Evolutionary conservation across 1,140 invertebrate genomes (phyloP), one percentile per base, ranked within the genome.

Genomic region (Apis laboriosa): DNA sequence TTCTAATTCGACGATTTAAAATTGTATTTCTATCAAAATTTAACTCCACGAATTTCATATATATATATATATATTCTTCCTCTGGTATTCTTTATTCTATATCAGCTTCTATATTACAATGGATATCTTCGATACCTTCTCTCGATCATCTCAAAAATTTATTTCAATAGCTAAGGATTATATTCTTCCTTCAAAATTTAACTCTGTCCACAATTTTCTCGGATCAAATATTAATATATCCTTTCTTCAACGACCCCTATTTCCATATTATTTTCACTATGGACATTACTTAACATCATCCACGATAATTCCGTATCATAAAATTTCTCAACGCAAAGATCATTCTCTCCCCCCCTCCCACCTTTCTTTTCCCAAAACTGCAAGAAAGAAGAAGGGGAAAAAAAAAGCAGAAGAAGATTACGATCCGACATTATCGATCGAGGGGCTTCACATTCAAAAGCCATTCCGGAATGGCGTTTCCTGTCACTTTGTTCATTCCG

Each of bases 401-500:
- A 43, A 12, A 19, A 13, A 49, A 43, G 9, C n/a, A 77, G 49
- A 74, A 58, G 66, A 68, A 61, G 66, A 77, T 82, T 70, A 19
- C 21, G 55, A 53, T 19, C 80, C 64, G 80, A 82, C 70, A 77
- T 82, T 77, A 82, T 82, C 80, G 80, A 82, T 82, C 74, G 55
- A 17, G 28, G 12, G 21, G 21, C 3, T 81, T 77, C 43, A 28
- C 80, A 77, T 77, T 82, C 64, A 61, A 66, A 77, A 53, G 56
- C 28, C 63, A 53, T 49, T 17, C 7, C 60, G 34, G 56, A 68
- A 82, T 68, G 74, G 55, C 80, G 80, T 82, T 82, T 82, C 80
- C 80, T 70, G 80, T 82, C 80, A 82, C 80, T 82, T 82, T 86
- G 78, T 86, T 83, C 85, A 83, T 77, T 43, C 61, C 60, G 74